Evolutionary conservation across 2,888 invertebrate genomes (phyloP), one percentile per base, ranked within the genome.

Genomic region (Zonitis immaculata): DNA sequence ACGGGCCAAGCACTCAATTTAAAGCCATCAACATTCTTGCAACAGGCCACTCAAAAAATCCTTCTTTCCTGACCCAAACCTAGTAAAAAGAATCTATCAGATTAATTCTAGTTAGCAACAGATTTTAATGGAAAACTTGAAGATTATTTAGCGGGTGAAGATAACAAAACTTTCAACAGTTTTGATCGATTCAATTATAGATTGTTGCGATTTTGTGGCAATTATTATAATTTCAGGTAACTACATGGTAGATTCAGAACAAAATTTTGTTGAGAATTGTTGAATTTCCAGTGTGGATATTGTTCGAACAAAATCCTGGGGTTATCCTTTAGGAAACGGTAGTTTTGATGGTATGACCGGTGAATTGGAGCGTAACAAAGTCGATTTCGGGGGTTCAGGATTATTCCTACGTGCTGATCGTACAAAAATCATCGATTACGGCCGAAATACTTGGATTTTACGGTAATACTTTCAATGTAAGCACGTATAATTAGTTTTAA

Each of bases 261-360:
- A n/a, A n/a, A n/a, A n/a, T n/a, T n/a, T n/a, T n/a, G n/a, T n/a
- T n/a, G n/a, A n/a, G n/a, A n/a, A n/a, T n/a, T n/a, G n/a, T n/a
- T n/a, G n/a, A n/a, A n/a, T n/a, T 66, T 63, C 42, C 46, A 71
- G 70, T 9, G 43, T 64, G 20, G 51, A 65, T 22, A 60, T 66
- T n/a, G 42, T 43, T 14, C 11, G 59, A 26, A 44, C 53, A 2
- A 62, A 65, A 49, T 72, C 72, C 11, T 72, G 72, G 72, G 73
- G 73, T 6, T 73, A 68, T 47, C 55, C 62, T 32, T 52, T 58
- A 44, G 54, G 59, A 7, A 66, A 73, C 53, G 68, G 67, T 11
- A 66, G 58, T 11, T 68, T 72, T 26, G 73, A 73, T 58, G 73
- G 73, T 16, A 49, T 73, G 35, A 71, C 71, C 2, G 68, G 70